Conservation (phyloP, 2,888 invertebrate species). For the Mesorhabditis belari region DNA sequence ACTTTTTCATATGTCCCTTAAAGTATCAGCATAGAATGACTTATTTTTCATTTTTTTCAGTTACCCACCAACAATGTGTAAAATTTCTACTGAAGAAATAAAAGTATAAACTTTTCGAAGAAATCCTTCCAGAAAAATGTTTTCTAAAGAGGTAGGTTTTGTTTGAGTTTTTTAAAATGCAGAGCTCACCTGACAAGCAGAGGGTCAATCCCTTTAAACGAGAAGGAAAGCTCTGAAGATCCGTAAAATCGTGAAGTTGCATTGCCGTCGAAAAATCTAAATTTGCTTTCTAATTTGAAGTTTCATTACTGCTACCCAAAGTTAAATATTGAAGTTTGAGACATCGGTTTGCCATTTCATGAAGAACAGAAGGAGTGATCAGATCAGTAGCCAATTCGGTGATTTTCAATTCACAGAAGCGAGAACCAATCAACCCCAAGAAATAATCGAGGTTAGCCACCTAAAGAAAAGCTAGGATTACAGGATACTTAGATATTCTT, state of each 20-base stretch:
- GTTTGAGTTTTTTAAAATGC: neutral
- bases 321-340: constrained; percentile 91
- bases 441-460: constrained; percentile 41
- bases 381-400: constrained; percentile 90
- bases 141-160: constrained; percentile 71
- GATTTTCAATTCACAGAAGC: constrained; percentile 81
- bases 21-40: constrained; percentile 6
- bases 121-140: constrained; percentile 99
- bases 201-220: constrained; percentile 89
- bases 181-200: constrained; percentile 66
- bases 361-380: constrained; percentile 89
- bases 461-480: constrained; percentile 12
- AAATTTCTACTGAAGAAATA: constrained; percentile 89
- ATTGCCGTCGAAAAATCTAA: constrained; percentile 93
- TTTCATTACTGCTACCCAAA: too few species aligned
- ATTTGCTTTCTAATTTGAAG: constrained; percentile 11
- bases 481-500: neutral
- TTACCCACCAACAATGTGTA: constrained; percentile 80
- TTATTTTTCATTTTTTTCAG: neutral
- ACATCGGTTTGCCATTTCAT: constrained; percentile 90
- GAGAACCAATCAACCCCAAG: constrained; percentile 36
- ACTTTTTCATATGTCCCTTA: constrained; percentile 89
- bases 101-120: constrained; percentile 99
- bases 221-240: constrained; percentile 96
- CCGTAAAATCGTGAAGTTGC: constrained; percentile 98